Conservation (phyloP, 2,888 invertebrate species). For the Pogonocherus hispidulus region DNA sequence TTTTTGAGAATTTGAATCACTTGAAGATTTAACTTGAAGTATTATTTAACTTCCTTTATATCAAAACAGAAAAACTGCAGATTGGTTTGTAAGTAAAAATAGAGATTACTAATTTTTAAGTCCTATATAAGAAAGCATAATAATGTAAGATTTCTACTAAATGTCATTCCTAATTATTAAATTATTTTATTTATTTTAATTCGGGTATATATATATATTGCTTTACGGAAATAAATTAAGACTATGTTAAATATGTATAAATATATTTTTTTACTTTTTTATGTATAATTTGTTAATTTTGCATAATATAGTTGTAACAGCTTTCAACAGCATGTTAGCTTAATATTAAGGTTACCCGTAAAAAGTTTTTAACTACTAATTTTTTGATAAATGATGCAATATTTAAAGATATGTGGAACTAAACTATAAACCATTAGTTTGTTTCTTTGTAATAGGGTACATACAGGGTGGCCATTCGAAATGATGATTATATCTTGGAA, state of each 20-base stretch:
- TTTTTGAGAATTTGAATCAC: neutral
- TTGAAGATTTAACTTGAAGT: constrained; percentile 20
- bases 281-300: constrained; percentile 9
- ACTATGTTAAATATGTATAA: constrained; percentile 11
- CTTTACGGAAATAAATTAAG: neutral
- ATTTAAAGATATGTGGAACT: no score
- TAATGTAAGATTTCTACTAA: constrained; percentile 18
- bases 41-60: constrained; percentile 21
- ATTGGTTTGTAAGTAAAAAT: constrained; percentile 25
- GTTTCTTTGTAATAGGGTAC: no score
- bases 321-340: neutral
- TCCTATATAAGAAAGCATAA: neutral
- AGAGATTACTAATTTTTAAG: constrained; percentile 18
- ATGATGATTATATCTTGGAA: no score
- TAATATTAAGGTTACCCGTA: constrained; percentile 1
- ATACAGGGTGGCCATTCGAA: no score
- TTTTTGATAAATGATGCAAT: no score
- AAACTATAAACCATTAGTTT: no score
- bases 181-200: constrained; percentile 30
- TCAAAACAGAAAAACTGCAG: neutral
- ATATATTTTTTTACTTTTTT: constrained; percentile 26
- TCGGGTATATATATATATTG: constrained; percentile 21
- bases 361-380: neutral
- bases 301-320: neutral
- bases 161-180: constrained; percentile 29